These are phyloP conservation scores for Odocoileus hemionus DNA, from an alignment of 2,113 vertebrate genomes.

Conservation along the genomic window DNA sequence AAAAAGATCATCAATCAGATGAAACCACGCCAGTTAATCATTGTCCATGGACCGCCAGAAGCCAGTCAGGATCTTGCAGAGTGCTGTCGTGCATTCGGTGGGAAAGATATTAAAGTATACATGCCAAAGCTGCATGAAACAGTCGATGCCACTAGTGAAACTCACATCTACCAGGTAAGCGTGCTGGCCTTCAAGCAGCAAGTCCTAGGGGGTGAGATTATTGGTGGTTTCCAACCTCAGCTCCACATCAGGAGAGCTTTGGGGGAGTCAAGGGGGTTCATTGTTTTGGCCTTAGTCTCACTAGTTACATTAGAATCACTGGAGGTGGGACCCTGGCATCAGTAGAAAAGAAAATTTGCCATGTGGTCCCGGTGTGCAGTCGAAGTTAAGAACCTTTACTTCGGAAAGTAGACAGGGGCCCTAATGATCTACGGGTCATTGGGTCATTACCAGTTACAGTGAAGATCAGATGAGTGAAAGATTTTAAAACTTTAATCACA, in stretches of 20 bases:
- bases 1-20: conserved; percentile 99
- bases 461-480: background rate
- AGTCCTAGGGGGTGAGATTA: rapidly evolving
- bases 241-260: background rate
- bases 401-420: background rate
- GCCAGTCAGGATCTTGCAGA: conserved; percentile 96
- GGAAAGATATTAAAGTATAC: conserved; percentile 98
- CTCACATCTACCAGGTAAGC: conserved; percentile 97
- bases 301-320: background rate
- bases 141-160: conserved; percentile 96
- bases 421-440: background rate
- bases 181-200: rapidly evolving
- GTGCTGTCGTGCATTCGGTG: conserved; percentile 95
- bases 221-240: background rate
- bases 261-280: background rate
- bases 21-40: conserved; percentile 95
- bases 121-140: conserved; percentile 97
- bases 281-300: background rate
- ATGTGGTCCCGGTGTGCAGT: background rate
- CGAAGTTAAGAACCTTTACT: background rate
- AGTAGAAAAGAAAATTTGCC: background rate
- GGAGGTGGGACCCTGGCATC: background rate
- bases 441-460: background rate
- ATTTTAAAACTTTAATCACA: background rate
- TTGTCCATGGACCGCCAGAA: conserved; percentile 95